Evolutionary conservation across 2,888 invertebrate genomes (phyloP).

Genomic region (Acronicta alni): DNA sequence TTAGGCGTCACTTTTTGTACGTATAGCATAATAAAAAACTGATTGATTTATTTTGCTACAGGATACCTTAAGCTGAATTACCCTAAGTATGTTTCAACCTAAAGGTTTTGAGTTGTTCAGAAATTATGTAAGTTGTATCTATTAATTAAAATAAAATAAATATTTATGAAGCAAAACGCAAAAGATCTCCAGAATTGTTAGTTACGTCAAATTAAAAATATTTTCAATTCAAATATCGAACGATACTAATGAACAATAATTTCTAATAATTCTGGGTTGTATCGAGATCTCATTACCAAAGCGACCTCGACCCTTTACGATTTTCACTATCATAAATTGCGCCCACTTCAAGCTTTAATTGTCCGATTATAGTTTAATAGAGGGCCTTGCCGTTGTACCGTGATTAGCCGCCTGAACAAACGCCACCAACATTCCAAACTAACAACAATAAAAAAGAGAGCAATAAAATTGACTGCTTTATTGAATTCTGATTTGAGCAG

Average conservation of each 20-base stretch:
- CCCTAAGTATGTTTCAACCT: too few relatives aligned
- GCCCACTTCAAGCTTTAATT: conserved; percentile 63
- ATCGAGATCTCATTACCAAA: conserved; percentile 70
- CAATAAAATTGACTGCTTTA: conserved; percentile 57
- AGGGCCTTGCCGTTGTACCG: conserved; percentile 59
- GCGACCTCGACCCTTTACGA: conserved; percentile 36
- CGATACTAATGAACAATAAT: conserved; percentile 33
- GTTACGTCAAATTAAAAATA: not conserved
- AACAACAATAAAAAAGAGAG: conserved; percentile 60
- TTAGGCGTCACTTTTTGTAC: too few relatives aligned
- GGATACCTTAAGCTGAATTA: too few relatives aligned
- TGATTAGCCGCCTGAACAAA: conserved; percentile 73
- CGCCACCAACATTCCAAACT: conserved; percentile 81
- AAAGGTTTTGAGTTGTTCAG: too few relatives aligned
- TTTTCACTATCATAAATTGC: not conserved
- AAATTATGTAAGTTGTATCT: too few relatives aligned
- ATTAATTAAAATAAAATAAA: too few relatives aligned
- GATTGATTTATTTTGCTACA: too few relatives aligned
- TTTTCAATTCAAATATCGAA: not conserved
- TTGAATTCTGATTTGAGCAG: conserved; percentile 47
- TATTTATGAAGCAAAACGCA: too few relatives aligned
- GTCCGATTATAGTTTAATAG: conserved; percentile 61
- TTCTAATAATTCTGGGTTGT: conserved; percentile 55
- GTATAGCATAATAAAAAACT: too few relatives aligned
- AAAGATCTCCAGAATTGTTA: not conserved